These are phyloP conservation scores for Drymodes brunneopygia DNA, from an alignment of 2,113 vertebrate genomes.

Conservation along the genomic window DNA sequence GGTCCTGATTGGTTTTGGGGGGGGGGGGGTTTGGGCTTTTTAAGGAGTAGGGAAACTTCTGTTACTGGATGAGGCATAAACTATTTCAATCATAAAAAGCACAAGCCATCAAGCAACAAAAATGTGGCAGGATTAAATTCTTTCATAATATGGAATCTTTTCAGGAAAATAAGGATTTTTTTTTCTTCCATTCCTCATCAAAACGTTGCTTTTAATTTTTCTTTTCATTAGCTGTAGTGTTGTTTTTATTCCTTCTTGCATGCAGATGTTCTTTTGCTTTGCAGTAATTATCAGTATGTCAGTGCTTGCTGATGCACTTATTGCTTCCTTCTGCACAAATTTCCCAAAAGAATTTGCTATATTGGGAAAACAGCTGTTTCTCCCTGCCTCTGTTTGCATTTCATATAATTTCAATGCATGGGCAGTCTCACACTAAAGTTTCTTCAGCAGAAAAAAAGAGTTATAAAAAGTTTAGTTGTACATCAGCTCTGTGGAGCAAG, in stretches of 20 bases:
- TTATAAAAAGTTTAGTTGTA: not conserved
- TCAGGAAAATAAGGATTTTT: not conserved
- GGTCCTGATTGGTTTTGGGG: not conserved
- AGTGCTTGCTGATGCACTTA: constrained; percentile 35
- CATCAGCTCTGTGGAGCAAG: not conserved
- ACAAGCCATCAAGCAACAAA: not conserved
- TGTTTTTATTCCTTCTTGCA: not conserved
- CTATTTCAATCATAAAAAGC: not conserved
- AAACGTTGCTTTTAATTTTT: not conserved
- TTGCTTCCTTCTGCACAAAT: constrained; percentile 31
- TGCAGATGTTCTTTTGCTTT: constrained; percentile 46
- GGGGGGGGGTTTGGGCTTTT: no score
- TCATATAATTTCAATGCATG: not conserved
- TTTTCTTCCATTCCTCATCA: not conserved
- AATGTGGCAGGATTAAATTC: not conserved
- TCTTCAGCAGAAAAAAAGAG: not conserved
- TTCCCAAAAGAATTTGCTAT: constrained; percentile 38
- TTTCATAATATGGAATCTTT: not conserved
- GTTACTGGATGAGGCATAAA: not conserved
- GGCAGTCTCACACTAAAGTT: not conserved
- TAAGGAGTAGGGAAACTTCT: not conserved
- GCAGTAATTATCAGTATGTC: constrained; percentile 33
- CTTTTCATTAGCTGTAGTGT: not conserved
- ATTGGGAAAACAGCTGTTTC: constrained; percentile 53
- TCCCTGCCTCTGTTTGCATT: not conserved